Evolutionary conservation across 2,113 vertebrate genomes (phyloP).

Genomic region (Prochilodus magdalenae): DNA sequence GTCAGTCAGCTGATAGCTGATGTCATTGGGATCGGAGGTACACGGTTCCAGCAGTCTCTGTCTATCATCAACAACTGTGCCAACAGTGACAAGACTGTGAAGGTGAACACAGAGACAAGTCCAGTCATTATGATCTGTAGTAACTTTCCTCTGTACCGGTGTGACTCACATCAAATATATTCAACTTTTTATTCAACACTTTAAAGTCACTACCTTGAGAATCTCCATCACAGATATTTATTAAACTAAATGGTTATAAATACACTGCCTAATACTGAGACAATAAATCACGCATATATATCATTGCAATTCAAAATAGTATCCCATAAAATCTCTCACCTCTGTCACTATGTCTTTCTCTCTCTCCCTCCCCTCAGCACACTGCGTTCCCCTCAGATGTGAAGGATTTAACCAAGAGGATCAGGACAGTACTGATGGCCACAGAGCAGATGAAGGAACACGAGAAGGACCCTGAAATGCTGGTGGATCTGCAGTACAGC

Average conservation of each 20-base stretch:
- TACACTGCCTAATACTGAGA: too few species aligned
- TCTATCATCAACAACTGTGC: constrained; percentile 99
- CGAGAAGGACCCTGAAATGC: constrained; percentile 96
- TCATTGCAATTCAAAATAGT: too few species aligned
- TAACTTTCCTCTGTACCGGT: too few species aligned
- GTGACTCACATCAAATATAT: not conserved
- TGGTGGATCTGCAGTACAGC: constrained; percentile 98
- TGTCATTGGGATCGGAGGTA: constrained; percentile 96
- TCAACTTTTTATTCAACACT: not conserved
- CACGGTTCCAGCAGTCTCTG: constrained; percentile 95
- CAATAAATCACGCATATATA: too few species aligned
- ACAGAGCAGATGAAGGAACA: constrained; percentile 99
- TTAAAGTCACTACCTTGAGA: too few species aligned
- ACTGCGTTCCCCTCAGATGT: constrained; percentile 94
- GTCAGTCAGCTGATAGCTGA: constrained; percentile 98
- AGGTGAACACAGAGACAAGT: constrained; percentile 74
- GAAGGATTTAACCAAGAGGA: constrained; percentile 96
- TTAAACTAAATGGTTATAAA: too few species aligned
- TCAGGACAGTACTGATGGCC: constrained; percentile 97
- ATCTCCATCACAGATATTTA: too few species aligned
- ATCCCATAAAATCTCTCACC: not conserved
- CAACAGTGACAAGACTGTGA: constrained; percentile 92
- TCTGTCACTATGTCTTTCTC: constrained; percentile 4
- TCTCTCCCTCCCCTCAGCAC: constrained; percentile 73
- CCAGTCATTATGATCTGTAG: too few species aligned